Percentiles rank a stretch among this genome's conserved stretches.
These are phyloP conservation scores for Drosophila merina DNA, from an alignment of 2,888 invertebrate genomes.

Conservation along the genomic window DNA sequence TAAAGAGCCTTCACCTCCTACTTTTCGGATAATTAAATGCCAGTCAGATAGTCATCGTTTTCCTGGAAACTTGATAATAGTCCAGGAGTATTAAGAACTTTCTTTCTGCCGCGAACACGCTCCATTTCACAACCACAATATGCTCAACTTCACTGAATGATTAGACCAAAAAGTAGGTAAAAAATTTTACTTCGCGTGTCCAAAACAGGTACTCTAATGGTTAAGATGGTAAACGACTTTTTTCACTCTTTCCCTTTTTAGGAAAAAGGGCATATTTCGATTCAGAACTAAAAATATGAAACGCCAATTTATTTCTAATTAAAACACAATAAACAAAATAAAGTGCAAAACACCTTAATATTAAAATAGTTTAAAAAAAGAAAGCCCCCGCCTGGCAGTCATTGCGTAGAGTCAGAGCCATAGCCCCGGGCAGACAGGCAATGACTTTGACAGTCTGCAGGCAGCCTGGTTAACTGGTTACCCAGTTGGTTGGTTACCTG, in stretches of 20 bases:
- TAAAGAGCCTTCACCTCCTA: slow-evolving; percentile 23
- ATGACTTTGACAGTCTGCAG: slow-evolving; percentile 28
- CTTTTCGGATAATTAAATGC: slow-evolving; percentile 63
- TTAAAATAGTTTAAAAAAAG: background rate
- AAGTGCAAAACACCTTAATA: background rate
- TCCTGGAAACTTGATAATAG: slow-evolving; percentile 50
- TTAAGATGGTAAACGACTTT: background rate
- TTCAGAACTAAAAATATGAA: no score
- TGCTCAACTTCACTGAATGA: slow-evolving; percentile 3
- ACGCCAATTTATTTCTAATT: no score
- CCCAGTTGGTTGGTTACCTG: slow-evolving; percentile 30
- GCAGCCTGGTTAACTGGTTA: slow-evolving; percentile 14
- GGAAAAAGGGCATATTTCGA: background rate
- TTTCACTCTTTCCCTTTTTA: no score
- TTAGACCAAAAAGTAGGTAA: slow-evolving; percentile 21
- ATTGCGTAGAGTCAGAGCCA: slow-evolving; percentile 8
- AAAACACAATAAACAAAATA: no score
- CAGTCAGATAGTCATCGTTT: slow-evolving; percentile 55
- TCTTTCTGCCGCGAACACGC: slow-evolving; percentile 18
- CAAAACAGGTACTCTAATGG: slow-evolving; percentile 7
- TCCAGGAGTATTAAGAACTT: slow-evolving; percentile 1
- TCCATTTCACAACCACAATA: slow-evolving; percentile 52
- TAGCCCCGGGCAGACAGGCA: slow-evolving; percentile 32
- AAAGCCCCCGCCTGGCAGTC: background rate
- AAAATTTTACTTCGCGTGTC: slow-evolving; percentile 15